Base-by-base conservation (phyloP, 2,888 invertebrate genomes). In the Xestia sexstrigata region DNA sequence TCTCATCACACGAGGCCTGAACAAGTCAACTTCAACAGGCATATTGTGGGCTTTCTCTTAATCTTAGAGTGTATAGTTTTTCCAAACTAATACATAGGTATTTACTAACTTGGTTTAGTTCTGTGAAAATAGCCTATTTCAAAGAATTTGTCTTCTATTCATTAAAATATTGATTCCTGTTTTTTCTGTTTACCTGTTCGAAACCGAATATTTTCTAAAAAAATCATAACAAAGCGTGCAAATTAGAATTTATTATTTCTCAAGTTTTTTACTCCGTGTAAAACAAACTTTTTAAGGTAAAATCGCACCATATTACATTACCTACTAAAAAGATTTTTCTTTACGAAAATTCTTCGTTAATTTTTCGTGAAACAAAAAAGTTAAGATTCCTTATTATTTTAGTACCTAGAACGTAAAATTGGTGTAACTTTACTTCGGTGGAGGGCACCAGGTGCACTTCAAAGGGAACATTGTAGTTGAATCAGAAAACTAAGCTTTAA, bases 301-400 rank as follows among this genome's bases (percentile, higher is more conserved):
- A 74, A 75, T 71, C 60, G 69, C 45, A 58, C 39, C 49, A 30
- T 80, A 66, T 79, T n/a, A 73, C 39, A 73, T 76, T 79, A 79
- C 77, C 20, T 52, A 30, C 65, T 47, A 45, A 60, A 75, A 85
- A 68, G 9, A 68, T 52, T 82, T 78, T 74, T 39, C 5, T 83
- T 78, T 49, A 63, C 42, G 2, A 70, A 83, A 81, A 62, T 62
- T 58, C 52, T 77, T 74, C 42, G 68, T 76, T 55, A 67, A 26
- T 76, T 80, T 78, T 80, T 76, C 60, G 47, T 69, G 9, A 47
- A 76, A 67, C 15, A 72, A 74, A 72, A 35, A 70, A 49, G 13
- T 45, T 39, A 70, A 79, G 58, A 62, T 76, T 76, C 23, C 42
- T 73, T 70, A 62, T 69, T 39, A 52, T 11, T 67, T 45, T 13